Base-by-base conservation (phyloP, 2,113 vertebrate species). In the Colius striatus region DNA sequence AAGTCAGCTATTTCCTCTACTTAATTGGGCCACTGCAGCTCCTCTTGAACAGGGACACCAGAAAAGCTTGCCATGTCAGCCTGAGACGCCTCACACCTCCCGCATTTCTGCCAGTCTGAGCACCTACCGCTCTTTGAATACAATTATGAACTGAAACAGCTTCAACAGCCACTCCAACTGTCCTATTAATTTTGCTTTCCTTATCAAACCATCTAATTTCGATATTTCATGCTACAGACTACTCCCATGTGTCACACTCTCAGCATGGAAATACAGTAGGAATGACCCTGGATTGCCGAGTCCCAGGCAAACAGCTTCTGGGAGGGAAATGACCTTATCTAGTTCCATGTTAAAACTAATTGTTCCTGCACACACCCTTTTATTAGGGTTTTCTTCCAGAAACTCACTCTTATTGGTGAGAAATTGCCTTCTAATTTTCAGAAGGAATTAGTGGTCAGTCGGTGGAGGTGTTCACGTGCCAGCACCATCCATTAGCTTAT, bases 401-500 rank as follows among this genome's bases (percentile, higher is more conserved):
- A 94, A 89, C 30, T 82, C 70, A 70, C 41, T 87, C 66, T 45
- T 97, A 94, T 92, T 72, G 55, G 75, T 66, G 55, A 92, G 92
- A 92, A 90, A 96, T 78, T 92, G 87, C 74, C 74, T 84, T 84
- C 91, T 90, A n/a, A 92, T 94, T 91, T 95, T 71, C 89, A 75
- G 81, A 74, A 91, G 61, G 87, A 91, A 94, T 91, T 66, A 91
- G 81, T 5, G 20, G 74, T 75, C 92, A 94, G 93, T 55, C 87
- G 68, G 36, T 32, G 12, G 71, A 5, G 22, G 20, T 58, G 57
- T 70, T 91, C 73, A 6, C 23, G 84, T 79, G 94, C 91, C 93
- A 95, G 84, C 81, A 66, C 1, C 16, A 50, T 65, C 96, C 94
- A 96, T 97, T 95, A 95, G 89, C 84, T 91, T 89, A 91, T 92